phyloP scores from a whole-genome alignment of 1,140 invertebrate species.

The Limonius californicus region DNA sequence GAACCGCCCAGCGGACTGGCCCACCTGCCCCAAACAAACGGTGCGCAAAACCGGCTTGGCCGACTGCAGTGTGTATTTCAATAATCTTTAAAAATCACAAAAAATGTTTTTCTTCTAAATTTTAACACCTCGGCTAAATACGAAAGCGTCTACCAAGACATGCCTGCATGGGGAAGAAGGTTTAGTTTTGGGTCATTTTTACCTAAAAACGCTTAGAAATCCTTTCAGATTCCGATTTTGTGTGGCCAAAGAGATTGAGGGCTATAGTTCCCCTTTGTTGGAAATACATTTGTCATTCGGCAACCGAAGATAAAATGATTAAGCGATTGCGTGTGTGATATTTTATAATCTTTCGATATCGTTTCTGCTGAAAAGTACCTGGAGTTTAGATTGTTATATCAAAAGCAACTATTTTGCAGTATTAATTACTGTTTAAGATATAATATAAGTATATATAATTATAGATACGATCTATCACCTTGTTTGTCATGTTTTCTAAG shows the following conservation, averaged over 20 bases:
- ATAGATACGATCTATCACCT: too few relatives aligned
- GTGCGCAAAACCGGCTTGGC: not conserved
- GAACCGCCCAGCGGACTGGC: not conserved
- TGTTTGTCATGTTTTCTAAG: too few relatives aligned
- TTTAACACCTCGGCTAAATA: slow-evolving; percentile 18
- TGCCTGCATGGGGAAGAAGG: not conserved
- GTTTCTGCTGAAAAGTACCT: too few relatives aligned
- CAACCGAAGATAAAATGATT: slow-evolving; percentile 11
- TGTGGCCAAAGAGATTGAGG: not conserved
- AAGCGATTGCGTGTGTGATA: not conserved
- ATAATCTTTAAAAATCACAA: slow-evolving; percentile 21
- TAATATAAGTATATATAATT: too few relatives aligned
- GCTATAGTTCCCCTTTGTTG: not conserved
- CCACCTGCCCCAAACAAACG: not conserved
- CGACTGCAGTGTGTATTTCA: slow-evolving; percentile 14
- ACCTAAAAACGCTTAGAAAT: slow-evolving; percentile 7
- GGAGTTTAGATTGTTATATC: too few relatives aligned
- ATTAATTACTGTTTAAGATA: too few relatives aligned
- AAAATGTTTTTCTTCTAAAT: slow-evolving; percentile 19
- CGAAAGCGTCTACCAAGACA: not conserved
- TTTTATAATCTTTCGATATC: too few relatives aligned
- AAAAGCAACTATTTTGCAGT: too few relatives aligned
- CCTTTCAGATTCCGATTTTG: slow-evolving; percentile 6
- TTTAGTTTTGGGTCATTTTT: slow-evolving; percentile 17
- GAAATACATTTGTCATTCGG: slow-evolving; percentile 9